Evolutionary conservation across 2,797 vertebrate genomes (phyloP).

Genomic region (Diglossa cyanea): DNA sequence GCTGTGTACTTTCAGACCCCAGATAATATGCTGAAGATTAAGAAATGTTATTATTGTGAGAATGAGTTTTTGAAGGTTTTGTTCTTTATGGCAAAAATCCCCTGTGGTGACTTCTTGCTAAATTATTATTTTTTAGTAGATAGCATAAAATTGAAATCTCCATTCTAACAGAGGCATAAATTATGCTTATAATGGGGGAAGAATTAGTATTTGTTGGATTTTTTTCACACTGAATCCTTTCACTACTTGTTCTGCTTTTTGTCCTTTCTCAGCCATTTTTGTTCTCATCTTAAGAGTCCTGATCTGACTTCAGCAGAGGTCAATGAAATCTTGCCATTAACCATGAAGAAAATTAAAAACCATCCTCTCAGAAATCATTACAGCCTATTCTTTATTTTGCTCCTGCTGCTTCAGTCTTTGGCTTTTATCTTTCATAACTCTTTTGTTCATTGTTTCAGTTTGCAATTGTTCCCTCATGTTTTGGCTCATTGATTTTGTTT

Average conservation of each 20-base stretch:
- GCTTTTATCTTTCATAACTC: not conserved
- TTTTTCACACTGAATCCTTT: not conserved
- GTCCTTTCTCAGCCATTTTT: not conserved
- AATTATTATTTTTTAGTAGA: not conserved
- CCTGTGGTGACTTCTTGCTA: not conserved
- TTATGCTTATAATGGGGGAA: not conserved
- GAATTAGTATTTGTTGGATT: not conserved
- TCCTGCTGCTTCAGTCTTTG: not conserved
- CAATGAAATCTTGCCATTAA: not conserved
- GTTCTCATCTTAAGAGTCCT: not conserved
- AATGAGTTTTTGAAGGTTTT: not conserved
- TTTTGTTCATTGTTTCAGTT: conserved; percentile 4
- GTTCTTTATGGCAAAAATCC: not conserved
- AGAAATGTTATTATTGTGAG: not conserved
- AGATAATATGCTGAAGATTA: not conserved
- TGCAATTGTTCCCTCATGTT: not conserved
- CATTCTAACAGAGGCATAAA: not conserved
- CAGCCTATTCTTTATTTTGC: not conserved
- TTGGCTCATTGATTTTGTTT: conserved; percentile 37
- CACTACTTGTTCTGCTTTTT: not conserved
- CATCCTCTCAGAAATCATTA: not conserved
- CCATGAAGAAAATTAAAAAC: not conserved
- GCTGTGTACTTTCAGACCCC: not conserved
- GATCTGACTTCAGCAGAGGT: not conserved
- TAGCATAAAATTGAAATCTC: not conserved